Conservation (phyloP, 2,888 invertebrate species). For the Camptogramma bilineatum region DNA sequence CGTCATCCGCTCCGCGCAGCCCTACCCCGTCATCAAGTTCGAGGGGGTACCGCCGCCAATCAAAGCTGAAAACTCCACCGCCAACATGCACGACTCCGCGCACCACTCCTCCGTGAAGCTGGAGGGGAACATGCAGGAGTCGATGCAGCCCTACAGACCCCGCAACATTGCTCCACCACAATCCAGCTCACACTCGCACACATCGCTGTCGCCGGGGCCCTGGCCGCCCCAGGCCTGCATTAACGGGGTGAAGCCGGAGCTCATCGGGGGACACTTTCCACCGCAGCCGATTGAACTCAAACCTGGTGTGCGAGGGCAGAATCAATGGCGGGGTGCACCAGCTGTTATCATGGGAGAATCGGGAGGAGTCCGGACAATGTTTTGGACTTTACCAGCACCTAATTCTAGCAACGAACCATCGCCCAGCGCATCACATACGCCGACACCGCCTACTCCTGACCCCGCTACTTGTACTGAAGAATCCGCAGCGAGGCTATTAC, state of each 20-base stretch:
- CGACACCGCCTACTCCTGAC: conserved; percentile 84
- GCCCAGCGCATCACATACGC: conserved; percentile 82
- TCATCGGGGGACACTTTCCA: conserved; percentile 88
- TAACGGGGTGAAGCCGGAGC: conserved; percentile 93
- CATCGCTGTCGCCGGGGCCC: conserved; percentile 69
- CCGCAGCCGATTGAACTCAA: conserved; percentile 76
- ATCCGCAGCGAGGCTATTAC: conserved; percentile 88
- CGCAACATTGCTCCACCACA: conserved; percentile 75
- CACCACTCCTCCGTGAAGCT: conserved; percentile 80
- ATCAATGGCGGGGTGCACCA: conserved; percentile 88
- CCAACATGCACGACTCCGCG: conserved; percentile 65
- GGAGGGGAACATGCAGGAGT: conserved; percentile 67
- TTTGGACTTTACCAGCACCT: conserved; percentile 87
- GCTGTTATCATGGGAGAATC: conserved; percentile 97
- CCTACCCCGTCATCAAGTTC: conserved; percentile 86
- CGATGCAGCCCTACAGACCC: conserved; percentile 70
- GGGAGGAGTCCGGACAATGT: conserved; percentile 92
- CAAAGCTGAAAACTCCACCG: conserved; percentile 67
- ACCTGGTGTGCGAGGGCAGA: conserved; percentile 68
- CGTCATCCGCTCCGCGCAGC: conserved; percentile 85
- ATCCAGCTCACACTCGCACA: conserved; percentile 71
- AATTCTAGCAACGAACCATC: conserved; percentile 81
- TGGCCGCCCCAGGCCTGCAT: conserved; percentile 88
- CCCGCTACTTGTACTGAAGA: conserved; percentile 84
- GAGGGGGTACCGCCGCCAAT: conserved; percentile 77